phyloP scores from a whole-genome alignment of 2,113 vertebrate species.

The Phoenicopterus ruber region DNA sequence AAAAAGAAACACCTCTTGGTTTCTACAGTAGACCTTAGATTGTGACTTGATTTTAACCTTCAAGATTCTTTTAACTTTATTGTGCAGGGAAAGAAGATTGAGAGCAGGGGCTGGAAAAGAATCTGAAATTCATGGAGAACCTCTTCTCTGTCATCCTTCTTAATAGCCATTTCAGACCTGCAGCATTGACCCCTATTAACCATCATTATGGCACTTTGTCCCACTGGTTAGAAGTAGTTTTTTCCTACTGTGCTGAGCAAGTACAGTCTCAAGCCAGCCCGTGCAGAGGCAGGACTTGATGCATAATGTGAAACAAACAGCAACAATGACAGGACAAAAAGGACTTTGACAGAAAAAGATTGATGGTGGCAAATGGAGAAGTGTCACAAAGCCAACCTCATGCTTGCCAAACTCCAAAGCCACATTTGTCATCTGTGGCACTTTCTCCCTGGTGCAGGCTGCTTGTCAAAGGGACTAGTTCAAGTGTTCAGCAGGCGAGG shows the following conservation, averaged over 20 bases:
- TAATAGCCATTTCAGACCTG: neutral
- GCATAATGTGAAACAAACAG: neutral
- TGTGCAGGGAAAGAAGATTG: neutral
- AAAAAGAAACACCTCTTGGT: neutral
- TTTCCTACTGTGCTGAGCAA: neutral
- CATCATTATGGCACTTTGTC: neutral
- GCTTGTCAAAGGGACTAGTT: conserved; percentile 49
- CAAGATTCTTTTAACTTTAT: neutral
- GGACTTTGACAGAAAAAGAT: conserved; percentile 49
- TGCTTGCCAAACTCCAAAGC: conserved; percentile 17
- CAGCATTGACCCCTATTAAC: neutral
- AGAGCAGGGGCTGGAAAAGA: neutral
- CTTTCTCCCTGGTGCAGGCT: conserved; percentile 2
- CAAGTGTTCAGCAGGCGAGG: conserved; percentile 13
- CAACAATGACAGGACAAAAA: conserved; percentile 22
- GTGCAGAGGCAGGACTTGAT: neutral
- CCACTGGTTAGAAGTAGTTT: neutral
- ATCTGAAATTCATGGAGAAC: neutral
- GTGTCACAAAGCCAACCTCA: conserved; percentile 43
- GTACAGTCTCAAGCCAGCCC: neutral
- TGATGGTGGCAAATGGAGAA: conserved; percentile 44
- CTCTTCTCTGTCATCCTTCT: neutral
- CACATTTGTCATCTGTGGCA: conserved; percentile 65
- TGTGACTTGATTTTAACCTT: neutral
- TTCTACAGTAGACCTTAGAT: neutral